Evolutionary conservation across 2,888 invertebrate species (phyloP).

Genomic region (Therioaphis trifolii): DNA sequence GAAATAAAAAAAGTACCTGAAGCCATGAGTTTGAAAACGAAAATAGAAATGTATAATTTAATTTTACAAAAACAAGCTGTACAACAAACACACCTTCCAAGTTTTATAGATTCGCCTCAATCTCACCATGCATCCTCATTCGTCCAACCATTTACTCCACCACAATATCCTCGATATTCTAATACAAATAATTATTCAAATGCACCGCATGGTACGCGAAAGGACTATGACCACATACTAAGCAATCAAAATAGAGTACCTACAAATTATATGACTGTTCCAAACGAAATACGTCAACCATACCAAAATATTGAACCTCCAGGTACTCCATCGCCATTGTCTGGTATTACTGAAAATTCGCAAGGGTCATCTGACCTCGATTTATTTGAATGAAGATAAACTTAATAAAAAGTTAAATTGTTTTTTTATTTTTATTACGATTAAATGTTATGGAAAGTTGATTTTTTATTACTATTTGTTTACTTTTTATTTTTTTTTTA

Average conservation of each 20-base stretch:
- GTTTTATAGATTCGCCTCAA: constrained; percentile 18
- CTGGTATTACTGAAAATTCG: constrained; percentile 8
- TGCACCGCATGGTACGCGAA: no score
- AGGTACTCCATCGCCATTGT: neutral
- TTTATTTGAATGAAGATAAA: constrained; percentile 16
- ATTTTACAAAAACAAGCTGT: no score
- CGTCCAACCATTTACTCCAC: constrained; percentile 14
- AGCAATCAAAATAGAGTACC: no score
- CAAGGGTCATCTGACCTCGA: constrained; percentile 16
- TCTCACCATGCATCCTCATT: constrained; percentile 14
- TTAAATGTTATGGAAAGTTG: constrained; percentile 21
- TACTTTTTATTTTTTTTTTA: neutral
- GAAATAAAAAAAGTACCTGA: constrained; percentile 35
- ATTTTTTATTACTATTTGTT: constrained; percentile 36
- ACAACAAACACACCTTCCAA: constrained; percentile 12
- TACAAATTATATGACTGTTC: constrained; percentile 34
- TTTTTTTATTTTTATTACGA: neutral
- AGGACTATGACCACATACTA: no score
- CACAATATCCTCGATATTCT: constrained; percentile 22
- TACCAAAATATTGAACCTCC: constrained; percentile 23
- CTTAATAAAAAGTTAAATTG: neutral
- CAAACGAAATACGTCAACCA: neutral
- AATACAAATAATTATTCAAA: no score
- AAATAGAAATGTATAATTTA: no score
- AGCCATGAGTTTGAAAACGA: no score